phyloP scores from a whole-genome alignment of 2,113 vertebrate species.

The Cranoglanis bouderius region DNA sequence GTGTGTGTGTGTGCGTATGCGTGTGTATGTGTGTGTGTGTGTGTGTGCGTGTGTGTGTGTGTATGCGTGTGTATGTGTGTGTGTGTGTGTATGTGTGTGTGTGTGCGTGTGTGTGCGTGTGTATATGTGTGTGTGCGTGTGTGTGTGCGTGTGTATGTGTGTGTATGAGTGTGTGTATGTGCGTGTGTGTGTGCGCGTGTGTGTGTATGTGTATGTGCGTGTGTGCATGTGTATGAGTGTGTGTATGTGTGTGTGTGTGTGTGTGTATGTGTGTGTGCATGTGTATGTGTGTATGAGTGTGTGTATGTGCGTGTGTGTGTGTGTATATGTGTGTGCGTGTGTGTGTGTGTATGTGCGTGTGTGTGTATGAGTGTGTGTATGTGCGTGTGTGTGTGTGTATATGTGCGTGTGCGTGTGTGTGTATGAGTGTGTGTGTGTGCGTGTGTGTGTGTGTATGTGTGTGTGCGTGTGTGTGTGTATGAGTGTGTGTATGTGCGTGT shows the following conservation, averaged over 20 bases:
- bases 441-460: background rate
- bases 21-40: background rate
- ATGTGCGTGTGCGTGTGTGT: too few species aligned
- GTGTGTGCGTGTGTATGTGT: too few species aligned
- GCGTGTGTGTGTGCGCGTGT: background rate
- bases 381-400: background rate
- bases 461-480: background rate
- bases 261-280: background rate
- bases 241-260: background rate
- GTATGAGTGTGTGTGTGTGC: background rate
- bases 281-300: background rate
- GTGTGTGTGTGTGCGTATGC: background rate
- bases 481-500: background rate
- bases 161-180: background rate
- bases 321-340: background rate
- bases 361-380: background rate
- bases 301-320: background rate
- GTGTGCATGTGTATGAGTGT: background rate
- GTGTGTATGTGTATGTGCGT: background rate
- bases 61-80: background rate
- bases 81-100: background rate
- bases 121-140: background rate
- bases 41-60: background rate
- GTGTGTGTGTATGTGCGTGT: background rate
- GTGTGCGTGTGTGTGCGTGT: background rate